phyloP scores from a whole-genome alignment of 2,113 vertebrate genomes.

The Saccopteryx bilineata region DNA sequence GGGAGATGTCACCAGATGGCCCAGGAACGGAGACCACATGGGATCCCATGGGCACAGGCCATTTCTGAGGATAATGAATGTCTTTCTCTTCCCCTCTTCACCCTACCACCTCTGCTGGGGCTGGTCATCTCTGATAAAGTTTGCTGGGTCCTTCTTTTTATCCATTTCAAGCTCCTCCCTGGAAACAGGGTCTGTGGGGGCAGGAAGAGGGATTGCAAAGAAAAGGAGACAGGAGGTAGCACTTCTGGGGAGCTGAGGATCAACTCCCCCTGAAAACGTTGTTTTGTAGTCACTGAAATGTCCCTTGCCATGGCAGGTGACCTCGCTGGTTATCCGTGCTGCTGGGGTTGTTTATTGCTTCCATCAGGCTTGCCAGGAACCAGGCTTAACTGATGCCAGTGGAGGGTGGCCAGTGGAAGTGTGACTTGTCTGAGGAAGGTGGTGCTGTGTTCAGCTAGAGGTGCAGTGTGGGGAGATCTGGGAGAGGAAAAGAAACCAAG shows the following conservation, averaged over 20 bases:
- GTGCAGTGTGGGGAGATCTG: neutral
- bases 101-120: too few species aligned
- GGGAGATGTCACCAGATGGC: neutral
- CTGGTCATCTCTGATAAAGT: neutral
- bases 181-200: neutral
- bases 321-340: conserved; percentile 62
- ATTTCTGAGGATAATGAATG: neutral
- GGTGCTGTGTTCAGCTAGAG: neutral
- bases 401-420: neutral
- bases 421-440: neutral
- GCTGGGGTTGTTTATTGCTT: conserved; percentile 68
- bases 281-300: neutral
- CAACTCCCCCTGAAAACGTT: too few species aligned
- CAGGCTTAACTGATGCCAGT: conserved; percentile 50
- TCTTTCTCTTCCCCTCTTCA: neutral
- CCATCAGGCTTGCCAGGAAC: neutral
- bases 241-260: neutral
- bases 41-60: neutral
- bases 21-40: neutral
- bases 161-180: neutral
- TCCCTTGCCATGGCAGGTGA: conserved; percentile 8
- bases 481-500: rapidly evolving
- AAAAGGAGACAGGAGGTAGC: neutral
- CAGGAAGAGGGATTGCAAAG: neutral
- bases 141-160: neutral